Conservation (phyloP, 2,113 vertebrate species). For the Misgurnus anguillicaudatus region DNA sequence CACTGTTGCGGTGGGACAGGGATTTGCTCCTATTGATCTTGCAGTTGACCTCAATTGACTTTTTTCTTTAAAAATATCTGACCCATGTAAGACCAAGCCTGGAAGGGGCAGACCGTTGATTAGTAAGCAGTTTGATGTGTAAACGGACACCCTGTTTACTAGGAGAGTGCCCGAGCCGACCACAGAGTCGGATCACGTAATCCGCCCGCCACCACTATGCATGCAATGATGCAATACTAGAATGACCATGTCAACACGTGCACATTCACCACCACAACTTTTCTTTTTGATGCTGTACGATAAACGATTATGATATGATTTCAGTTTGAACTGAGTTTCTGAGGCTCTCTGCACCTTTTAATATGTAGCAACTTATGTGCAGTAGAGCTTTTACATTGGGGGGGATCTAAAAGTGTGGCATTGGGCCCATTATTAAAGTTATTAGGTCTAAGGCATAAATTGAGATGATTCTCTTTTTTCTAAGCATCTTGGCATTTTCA, state of each 20-base stretch:
- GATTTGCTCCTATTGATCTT: slow-evolving; percentile 2
- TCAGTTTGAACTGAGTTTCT: slow-evolving; percentile 1
- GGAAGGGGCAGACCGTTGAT: neutral
- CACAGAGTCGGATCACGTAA: slow-evolving; percentile 19
- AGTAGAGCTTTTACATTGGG: neutral
- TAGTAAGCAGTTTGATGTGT: neutral
- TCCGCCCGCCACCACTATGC: neutral
- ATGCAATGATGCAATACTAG: neutral
- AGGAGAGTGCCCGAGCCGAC: neutral
- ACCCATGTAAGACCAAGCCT: neutral
- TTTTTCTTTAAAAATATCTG: slow-evolving; percentile 17
- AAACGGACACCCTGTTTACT: slow-evolving; percentile 38
- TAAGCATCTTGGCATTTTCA: neutral
- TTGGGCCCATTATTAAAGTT: neutral
- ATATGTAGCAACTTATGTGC: neutral
- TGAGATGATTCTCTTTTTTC: neutral
- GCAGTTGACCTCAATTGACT: neutral
- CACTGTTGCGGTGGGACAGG: neutral
- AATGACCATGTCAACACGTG: neutral
- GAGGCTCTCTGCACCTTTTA: neutral
- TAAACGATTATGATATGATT: neutral
- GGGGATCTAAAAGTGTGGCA: neutral
- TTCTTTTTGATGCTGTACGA: neutral
- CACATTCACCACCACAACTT: too few relatives aligned
- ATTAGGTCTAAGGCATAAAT: neutral